Base-by-base conservation (phyloP, 2,888 invertebrate genomes). In the Caenorhabditis sulstoni region DNA sequence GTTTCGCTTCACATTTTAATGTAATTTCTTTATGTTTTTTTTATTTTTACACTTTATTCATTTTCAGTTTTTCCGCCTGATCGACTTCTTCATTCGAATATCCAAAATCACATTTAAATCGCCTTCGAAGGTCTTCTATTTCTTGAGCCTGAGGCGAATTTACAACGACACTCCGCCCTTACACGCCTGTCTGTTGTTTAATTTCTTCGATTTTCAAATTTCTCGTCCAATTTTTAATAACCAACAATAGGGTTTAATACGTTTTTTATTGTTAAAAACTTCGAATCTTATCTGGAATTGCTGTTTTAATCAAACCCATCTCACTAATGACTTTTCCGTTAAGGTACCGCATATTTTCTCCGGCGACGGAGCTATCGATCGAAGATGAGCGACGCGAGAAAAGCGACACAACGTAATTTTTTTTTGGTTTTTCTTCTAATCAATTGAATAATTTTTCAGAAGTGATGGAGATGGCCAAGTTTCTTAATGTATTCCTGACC, bases 391-490 rank as follows among this genome's bases (percentile, higher is more conserved):
- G 73, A 73, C 11, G 12, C 41, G 22, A 64, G 44, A 49, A 73
- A 58, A 20, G 18, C 41, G 12, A 50, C 73, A 12, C 73, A 73
- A 44, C 73, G 73, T 73, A 49, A 37, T 62, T 41, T 18, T n/a
- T 57, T 45, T 22, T 45, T 35, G n/a, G 29, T 9, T 2, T 29
- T 50, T 64, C n/a, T 9, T 1, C n/a, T n/a, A 3, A 18, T 8
- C 22, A 37, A 52, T 7, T n/a, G 7, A 23, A 35, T 20, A n/a
- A n/a, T 53, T 18, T 58, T 78, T 22, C 49, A 78, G 78, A 50
- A 50, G 20, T 59, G 0, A 39, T 61, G 16, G 78, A 78, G 49
- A 61, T 78, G 66, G 78, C 61, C n/a, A 71, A 67, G 29, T 67
- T 61, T 39, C 41, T 78, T 16, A 78, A 78, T 45, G 67, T 78